A percentile compares a stretch with the other conserved stretches of the same genome.
These are phyloP conservation scores for Phrynosoma platyrhinos DNA, from an alignment of 2,113 vertebrate species.

Conservation along the genomic window DNA sequence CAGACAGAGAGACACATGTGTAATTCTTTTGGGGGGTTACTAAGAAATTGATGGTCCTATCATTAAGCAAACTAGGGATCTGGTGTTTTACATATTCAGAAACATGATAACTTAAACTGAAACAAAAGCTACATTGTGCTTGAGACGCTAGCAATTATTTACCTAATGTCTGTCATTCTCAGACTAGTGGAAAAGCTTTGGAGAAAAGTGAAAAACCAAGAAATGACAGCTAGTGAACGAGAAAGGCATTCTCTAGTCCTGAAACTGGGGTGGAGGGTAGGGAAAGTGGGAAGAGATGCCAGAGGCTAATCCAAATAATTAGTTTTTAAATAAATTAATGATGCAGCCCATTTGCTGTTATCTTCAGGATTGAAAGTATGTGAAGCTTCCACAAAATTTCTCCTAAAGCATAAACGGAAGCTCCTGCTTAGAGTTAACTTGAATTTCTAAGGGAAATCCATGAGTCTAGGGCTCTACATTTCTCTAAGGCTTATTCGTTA, in stretches of 20 bases:
- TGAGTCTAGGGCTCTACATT: too few species aligned
- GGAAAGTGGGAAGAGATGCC: not conserved
- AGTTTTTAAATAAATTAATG: not conserved
- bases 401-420: not conserved
- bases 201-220: not conserved
- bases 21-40: not conserved
- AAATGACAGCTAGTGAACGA: not conserved
- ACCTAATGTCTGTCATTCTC: not conserved
- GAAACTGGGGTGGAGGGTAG: not conserved
- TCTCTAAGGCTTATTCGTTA: too few species aligned
- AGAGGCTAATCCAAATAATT: not conserved
- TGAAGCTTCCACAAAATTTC: not conserved
- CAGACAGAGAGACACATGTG: not conserved
- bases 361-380: too few species aligned
- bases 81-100: slow-evolving; percentile 9
- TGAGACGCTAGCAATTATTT: slow-evolving; percentile 14
- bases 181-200: not conserved
- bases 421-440: not conserved
- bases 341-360: too few species aligned
- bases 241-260: not conserved
- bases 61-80: slow-evolving; percentile 6
- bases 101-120: slow-evolving; percentile 5
- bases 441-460: not conserved
- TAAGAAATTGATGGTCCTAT: slow-evolving; percentile 6
- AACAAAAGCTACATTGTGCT: slow-evolving; percentile 4